phyloP scores from a whole-genome alignment of 37 sponge, comb jelly and placozoan species.

The Beroe forskalii region DNA sequence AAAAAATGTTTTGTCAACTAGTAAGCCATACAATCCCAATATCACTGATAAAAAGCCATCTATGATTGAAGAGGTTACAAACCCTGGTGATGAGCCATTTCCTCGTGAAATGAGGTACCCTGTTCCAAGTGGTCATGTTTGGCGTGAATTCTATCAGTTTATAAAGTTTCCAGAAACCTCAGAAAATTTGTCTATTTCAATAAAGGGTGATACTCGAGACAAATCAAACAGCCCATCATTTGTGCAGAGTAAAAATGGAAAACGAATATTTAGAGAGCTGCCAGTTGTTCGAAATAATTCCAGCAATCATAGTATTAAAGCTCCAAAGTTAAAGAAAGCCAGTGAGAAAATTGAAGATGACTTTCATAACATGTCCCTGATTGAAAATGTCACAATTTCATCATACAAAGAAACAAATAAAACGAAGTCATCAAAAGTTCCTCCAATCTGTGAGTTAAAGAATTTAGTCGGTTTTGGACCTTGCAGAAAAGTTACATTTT shows the following conservation, averaged over 20 bases:
- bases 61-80: not conserved
- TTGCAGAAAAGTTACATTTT: not conserved
- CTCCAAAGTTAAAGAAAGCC: not conserved
- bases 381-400: slow-evolving; percentile 56
- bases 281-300: slow-evolving; percentile 38
- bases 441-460: slow-evolving; percentile 32
- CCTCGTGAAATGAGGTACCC: slow-evolving; percentile 81
- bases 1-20: slow-evolving; percentile 79
- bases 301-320: not conserved
- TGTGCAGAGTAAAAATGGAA: not conserved
- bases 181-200: slow-evolving; percentile 28
- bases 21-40: slow-evolving; percentile 68
- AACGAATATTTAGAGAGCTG: slow-evolving; percentile 31
- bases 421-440: not conserved
- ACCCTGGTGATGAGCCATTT: slow-evolving; percentile 58
- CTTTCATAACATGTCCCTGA: slow-evolving; percentile 56
- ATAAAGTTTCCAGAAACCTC: slow-evolving; percentile 70
- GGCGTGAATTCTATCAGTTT: slow-evolving; percentile 77
- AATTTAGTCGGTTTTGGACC: slow-evolving; percentile 30
- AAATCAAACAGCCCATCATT: not conserved
- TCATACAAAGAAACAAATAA: not conserved
- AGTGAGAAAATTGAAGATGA: slow-evolving; percentile 60
- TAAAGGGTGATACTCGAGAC: not conserved
- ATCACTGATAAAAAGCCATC: not conserved
- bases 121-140: slow-evolving; percentile 73